Evolutionary conservation across 2,888 invertebrate genomes (phyloP).

Genomic region (Agonopterix arenella): DNA sequence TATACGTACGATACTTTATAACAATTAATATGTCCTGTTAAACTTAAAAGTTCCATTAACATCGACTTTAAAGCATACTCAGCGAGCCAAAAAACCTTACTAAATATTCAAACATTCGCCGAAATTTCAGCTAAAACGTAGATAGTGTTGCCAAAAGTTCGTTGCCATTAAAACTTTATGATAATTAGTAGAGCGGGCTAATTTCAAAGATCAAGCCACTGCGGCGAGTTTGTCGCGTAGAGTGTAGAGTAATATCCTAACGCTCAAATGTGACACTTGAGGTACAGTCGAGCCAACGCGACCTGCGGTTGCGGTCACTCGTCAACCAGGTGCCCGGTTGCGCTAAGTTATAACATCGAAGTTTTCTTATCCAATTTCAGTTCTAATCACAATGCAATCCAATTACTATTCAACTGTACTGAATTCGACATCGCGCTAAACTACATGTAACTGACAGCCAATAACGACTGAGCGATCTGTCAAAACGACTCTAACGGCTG

Average conservation of each 20-base stretch:
- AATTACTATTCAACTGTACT: too few relatives aligned
- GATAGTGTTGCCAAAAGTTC: conserved; percentile 54
- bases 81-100: conserved; percentile 30
- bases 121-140: conserved; percentile 31
- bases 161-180: conserved; percentile 54
- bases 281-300: not conserved
- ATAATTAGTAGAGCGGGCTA: conserved; percentile 54
- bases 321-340: too few relatives aligned
- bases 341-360: too few relatives aligned
- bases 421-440: too few relatives aligned
- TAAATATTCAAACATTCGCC: conserved; percentile 36
- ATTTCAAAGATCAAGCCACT: conserved; percentile 48
- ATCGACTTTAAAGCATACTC: not conserved
- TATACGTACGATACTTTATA: not conserved
- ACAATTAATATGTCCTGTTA: not conserved
- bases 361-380: too few relatives aligned
- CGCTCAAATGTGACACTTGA: conserved; percentile 16
- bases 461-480: too few relatives aligned
- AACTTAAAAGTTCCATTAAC: not conserved
- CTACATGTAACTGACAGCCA: too few relatives aligned
- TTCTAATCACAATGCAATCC: too few relatives aligned
- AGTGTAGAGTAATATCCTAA: conserved; percentile 26
- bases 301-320: too few relatives aligned
- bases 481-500: too few relatives aligned
- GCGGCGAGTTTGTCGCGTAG: conserved; percentile 34